Percentiles rank a stretch among this genome's conserved stretches.
Evolutionary conservation across 2,888 invertebrate genomes (phyloP).

Genomic region (Scaptomyza caliginosa): DNA sequence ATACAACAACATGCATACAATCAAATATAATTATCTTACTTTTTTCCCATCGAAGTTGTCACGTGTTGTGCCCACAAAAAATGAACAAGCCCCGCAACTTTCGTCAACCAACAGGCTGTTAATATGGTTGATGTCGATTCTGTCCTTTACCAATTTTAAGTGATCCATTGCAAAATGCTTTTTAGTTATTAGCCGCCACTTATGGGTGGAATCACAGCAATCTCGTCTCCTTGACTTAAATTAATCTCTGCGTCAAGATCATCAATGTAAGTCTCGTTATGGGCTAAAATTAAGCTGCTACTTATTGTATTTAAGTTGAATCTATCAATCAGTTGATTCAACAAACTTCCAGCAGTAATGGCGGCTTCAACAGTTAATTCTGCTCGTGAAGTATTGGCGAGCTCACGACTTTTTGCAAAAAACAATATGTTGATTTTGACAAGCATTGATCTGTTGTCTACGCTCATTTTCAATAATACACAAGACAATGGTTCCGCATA

Average conservation of each 20-base stretch:
- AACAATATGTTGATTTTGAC: conserved; percentile 84
- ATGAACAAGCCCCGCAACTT: conserved; percentile 93
- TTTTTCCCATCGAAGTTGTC: conserved; percentile 92
- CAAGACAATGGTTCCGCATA: neutral
- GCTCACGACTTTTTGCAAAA: conserved; percentile 95
- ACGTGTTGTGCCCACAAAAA: conserved; percentile 95
- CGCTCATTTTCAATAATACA: conserved; percentile 13
- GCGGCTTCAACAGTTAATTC: conserved; percentile 84
- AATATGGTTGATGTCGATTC: conserved; percentile 88
- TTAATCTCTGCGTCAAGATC: conserved; percentile 85
- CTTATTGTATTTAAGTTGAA: conserved; percentile 89
- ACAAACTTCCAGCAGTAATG: conserved; percentile 86
- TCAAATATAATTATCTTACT: conserved; percentile 83
- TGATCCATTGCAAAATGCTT: conserved; percentile 87
- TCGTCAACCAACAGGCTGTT: conserved; percentile 88
- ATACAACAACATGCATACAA: neutral
- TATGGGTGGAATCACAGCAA: conserved; percentile 96
- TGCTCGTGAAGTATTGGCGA: conserved; percentile 88
- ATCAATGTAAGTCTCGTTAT: conserved; percentile 92
- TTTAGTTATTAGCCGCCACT: conserved; percentile 92
- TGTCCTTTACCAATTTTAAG: conserved; percentile 88
- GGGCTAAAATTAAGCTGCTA: conserved; percentile 90
- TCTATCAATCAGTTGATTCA: conserved; percentile 86
- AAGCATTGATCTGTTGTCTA: neutral
- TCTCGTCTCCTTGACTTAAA: conserved; percentile 89